Evolutionary conservation across 2,797 vertebrate genomes (phyloP).

Genomic region (Lates japonicus): DNA sequence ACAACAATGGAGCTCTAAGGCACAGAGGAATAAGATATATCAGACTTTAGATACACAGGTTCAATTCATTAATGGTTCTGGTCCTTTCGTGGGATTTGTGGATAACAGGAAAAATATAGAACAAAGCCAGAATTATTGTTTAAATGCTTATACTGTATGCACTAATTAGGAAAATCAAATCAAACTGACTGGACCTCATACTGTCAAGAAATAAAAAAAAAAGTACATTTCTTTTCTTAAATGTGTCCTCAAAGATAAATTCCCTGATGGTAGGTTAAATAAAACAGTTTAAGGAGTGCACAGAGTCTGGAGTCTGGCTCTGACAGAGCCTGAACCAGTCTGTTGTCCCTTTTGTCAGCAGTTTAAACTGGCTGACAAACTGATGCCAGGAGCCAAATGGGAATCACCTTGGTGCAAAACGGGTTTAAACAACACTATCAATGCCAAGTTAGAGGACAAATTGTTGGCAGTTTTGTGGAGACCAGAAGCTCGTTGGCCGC

Average conservation of each 20-base stretch:
- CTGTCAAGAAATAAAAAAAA: neutral
- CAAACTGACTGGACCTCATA: neutral
- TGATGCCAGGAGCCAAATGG: conserved; percentile 34
- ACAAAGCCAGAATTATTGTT: neutral
- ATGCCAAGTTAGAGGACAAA: conserved; percentile 32
- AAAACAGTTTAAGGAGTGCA: neutral
- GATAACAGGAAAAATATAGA: neutral
- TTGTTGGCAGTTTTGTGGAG: neutral
- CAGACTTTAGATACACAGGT: neutral
- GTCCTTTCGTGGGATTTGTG: neutral
- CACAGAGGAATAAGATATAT: neutral
- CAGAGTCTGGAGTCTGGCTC: conserved; percentile 15
- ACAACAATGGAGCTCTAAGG: neutral
- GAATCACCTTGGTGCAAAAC: conserved; percentile 30
- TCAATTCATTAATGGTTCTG: neutral
- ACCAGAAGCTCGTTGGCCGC: neutral
- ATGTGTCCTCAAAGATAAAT: neutral
- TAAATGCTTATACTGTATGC: neutral
- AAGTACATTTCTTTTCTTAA: neutral
- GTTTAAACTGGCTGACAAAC: conserved; percentile 41
- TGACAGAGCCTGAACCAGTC: conserved; percentile 12
- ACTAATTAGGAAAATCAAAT: neutral
- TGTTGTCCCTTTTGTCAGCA: conserved; percentile 19
- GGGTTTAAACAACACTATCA: neutral
- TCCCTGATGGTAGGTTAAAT: neutral